Evolutionary conservation across 2,113 vertebrate genomes (phyloP), one percentile per base, ranked within the genome.

Genomic region (Neogale vison): DNA sequence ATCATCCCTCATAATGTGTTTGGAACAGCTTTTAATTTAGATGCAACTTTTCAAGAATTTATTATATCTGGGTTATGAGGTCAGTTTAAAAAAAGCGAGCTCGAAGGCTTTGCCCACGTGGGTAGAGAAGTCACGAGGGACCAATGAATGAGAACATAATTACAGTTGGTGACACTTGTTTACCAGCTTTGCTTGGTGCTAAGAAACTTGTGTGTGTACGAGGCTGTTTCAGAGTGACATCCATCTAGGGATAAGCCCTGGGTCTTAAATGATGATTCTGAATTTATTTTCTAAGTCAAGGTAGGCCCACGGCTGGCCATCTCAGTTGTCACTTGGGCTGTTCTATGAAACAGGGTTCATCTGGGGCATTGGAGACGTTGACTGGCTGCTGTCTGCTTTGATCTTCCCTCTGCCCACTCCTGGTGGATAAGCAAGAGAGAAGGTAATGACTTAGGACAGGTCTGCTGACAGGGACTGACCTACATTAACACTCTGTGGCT

Each of bases 401-500:
- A 97, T 98, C 97, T 93, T 96, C 31, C 89, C 74, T 82, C 52
- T 0, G 83, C 55, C 52, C 91, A 79, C n/a, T 95, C 57, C 45
- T 50, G 93, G 93, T 93, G 83, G 95, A 88, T 82, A 63, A 97
- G 79, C 63, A 3, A 7, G 63, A 76, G 63, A 93, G 84, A 83
- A 89, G 94, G 97, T 97, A 95, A 98, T 90, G 92, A 52, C 88
- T 98, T 95, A 88, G 71, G 98, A 98, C 98, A 96, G 71, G 77
- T 97, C 82, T 95, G 97, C 97, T 98, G 97, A 97, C 79, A 57
- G 92, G 45, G 86, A 67, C 95, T 11, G 67, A 97, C n/a, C 79
- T 83, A 23, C 88, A 13, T 97, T 96, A 98, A 83, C 92, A 5
- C 95, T 67, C 97, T 97, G 97, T 98, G 93, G 93, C 91, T 98